A percentile compares a stretch with the other conserved stretches of the same genome.
These are phyloP conservation scores for Alviniconcha marisindica DNA, from an alignment of 1,140 invertebrate species.

Conservation along the genomic window DNA sequence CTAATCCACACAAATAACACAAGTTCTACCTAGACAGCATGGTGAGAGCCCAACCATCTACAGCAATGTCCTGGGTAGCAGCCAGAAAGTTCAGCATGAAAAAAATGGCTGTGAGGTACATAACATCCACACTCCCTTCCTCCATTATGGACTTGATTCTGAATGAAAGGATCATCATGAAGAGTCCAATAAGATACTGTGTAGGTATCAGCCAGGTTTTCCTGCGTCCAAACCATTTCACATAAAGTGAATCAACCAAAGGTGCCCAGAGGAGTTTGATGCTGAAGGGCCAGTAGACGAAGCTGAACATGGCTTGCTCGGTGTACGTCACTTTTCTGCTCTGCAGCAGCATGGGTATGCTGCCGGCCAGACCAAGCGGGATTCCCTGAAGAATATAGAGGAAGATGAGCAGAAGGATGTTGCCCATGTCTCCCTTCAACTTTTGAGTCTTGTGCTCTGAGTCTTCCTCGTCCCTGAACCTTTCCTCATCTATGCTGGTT, in stretches of 20 bases:
- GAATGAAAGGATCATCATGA: constrained; percentile 70
- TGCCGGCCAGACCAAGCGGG: constrained; percentile 93
- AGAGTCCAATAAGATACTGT: constrained; percentile 82
- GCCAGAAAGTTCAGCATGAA: constrained; percentile 96
- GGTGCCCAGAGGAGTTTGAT: constrained; percentile 99
- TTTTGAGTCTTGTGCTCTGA: neutral
- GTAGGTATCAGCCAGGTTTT: constrained; percentile 98
- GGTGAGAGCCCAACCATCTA: constrained; percentile 99
- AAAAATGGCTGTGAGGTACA: constrained; percentile 89
- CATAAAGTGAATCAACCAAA: constrained; percentile 95
- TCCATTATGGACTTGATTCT: constrained; percentile 61
- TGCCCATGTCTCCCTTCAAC: constrained; percentile 65
- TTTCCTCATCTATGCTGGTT: neutral
- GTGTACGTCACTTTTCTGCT: constrained; percentile 82
- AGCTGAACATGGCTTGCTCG: constrained; percentile 96
- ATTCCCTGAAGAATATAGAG: constrained; percentile 95
- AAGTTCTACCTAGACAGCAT: constrained; percentile 96
- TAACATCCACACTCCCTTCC: constrained; percentile 84
- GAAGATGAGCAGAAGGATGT: constrained; percentile 90
- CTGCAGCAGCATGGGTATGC: constrained; percentile 96
- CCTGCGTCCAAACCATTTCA: constrained; percentile 88
- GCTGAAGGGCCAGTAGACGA: constrained; percentile 97
- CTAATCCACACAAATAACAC: no score
- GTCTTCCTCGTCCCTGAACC: constrained; percentile 14
- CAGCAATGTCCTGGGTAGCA: constrained; percentile 99